Base-by-base conservation (phyloP, 92 coral and sea anemone species). In the Parazoanthus darwini region DNA sequence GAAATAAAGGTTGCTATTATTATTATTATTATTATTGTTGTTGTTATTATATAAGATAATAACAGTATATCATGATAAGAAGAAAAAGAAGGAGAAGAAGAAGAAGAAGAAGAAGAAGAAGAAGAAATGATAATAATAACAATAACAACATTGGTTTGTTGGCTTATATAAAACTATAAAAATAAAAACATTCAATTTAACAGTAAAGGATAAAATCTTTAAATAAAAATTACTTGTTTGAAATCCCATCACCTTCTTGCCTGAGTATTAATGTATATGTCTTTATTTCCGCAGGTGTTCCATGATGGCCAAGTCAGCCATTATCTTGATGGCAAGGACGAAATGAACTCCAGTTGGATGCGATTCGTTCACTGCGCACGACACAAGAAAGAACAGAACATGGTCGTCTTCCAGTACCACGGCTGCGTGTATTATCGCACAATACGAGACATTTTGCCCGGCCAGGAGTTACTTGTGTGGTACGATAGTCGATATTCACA, bases 251-350 rank as follows among this genome's bases (percentile, higher is more conserved):
- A 26, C 26, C 37, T 29, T 29, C 10, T 80, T 29, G 25, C 18
- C 43, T 7, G 37, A 16, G 3, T 6, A 6, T 16, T 76, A 76
- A 82, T 14, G 22, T 68, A n/a, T 33, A 63, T 20, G 33, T 29
- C n/a, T 35, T 46, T 33, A 39, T 38, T 73, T 6, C 58, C 82
- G 5, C 79, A 97, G 99, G 98, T 97, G 13, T 97, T 97, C 85
- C 99, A 97, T 63, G 99, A 97, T 75, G 99, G 99, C 10, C 98
- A 97, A 81, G 99, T 97, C 70, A 97, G 99, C 51, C 99, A 97
- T 89, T 97, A 97, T 70, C 94, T 97, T 14, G 99, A 97, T 77
- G 99, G 98, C 46, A 91, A 92, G 67, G 99, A 97, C 42, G 99
- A 97, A 88, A 93, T 95, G 8, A 95, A 97, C 86, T 93, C 99